Evolutionary conservation across 2,888 invertebrate species (phyloP), one percentile per base, ranked within the genome.

Genomic region (Heliconius ismenius): DNA sequence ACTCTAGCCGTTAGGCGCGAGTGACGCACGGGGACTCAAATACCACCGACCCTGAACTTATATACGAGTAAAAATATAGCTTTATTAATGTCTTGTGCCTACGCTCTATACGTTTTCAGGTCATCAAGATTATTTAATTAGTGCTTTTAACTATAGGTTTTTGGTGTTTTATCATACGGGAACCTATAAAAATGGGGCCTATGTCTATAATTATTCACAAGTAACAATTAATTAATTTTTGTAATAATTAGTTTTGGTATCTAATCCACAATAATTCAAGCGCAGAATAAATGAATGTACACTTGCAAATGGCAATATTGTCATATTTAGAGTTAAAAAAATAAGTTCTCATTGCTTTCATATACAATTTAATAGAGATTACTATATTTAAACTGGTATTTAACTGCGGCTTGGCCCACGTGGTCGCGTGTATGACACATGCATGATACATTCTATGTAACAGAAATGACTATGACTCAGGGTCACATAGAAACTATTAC

Each of bases 11-110:
- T 84, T 82, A 83, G 82, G 81, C 84, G 83, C 89, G 86, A 89
- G 87, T 93, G 93, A 93, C 93, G 93, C 92, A 93, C 91, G 86
- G 85, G 86, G 87, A 88, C 89, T 92, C 79, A 78, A 82, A 81
- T 81, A 82, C 70, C 80, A 77, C 79, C 79, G 79, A 75, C 89
- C 88, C 85, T 81, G 81, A 81, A 81, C 81, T 85, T 83, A 85
- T 79, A 78, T 88, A 32, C 32, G 32, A 32, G 32, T 32, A 90
- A 91, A 91, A 91, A 90, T 91, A 90, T 84, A 87, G 84, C 87
- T 86, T 83, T 79, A 78, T 83, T 88, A 88, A 88, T 89, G 82
- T 84, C 85, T 84, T 85, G 81, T 84, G 81, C 83, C 84, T 81
- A 83, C 84, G 73, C 69, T 75, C 70, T 58, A 77, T 74, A 76